Conservation (phyloP, 2,888 invertebrate genomes). For the Crepidodera aurea region DNA sequence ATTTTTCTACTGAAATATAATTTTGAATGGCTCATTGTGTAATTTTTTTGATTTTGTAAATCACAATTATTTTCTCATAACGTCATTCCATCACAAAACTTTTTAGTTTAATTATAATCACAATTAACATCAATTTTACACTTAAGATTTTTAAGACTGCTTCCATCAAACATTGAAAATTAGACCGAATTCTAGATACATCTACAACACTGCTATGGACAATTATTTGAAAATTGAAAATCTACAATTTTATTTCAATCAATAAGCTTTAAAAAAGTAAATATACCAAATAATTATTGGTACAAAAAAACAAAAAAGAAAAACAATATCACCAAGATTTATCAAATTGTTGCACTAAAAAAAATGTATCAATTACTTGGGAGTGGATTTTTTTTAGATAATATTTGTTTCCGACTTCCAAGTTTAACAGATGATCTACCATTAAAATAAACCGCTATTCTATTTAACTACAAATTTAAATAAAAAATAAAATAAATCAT, state of each 20-base stretch:
- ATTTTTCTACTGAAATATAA: too few species aligned
- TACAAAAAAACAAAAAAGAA: too few species aligned
- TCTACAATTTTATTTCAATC: slow-evolving; percentile 2
- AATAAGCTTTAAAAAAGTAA: slow-evolving; percentile 18
- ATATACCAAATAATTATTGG: slow-evolving; percentile 14
- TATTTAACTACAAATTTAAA: not conserved
- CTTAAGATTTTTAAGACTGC: slow-evolving; percentile 19
- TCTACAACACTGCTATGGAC: slow-evolving; percentile 9
- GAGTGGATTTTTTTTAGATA: slow-evolving; percentile 32
- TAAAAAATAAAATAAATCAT: not conserved
- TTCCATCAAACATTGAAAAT: slow-evolving; percentile 18
- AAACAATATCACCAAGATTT: slow-evolving; percentile 5
- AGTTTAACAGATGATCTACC: slow-evolving; percentile 24
- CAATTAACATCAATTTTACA: too few species aligned
- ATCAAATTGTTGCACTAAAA: slow-evolving; percentile 14
- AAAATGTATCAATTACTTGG: slow-evolving; percentile 9
- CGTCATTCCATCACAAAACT: too few species aligned
- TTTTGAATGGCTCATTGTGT: too few species aligned
- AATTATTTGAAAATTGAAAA: slow-evolving; percentile 10
- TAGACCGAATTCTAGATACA: slow-evolving; percentile 9
- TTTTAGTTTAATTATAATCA: too few species aligned
- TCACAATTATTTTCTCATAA: too few species aligned
- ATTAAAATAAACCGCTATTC: not conserved
- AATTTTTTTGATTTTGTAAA: too few species aligned
- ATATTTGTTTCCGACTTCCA: slow-evolving; percentile 31